Base-by-base conservation (phyloP, 2,888 invertebrate species). In the Schrankia costaestrigalis region DNA sequence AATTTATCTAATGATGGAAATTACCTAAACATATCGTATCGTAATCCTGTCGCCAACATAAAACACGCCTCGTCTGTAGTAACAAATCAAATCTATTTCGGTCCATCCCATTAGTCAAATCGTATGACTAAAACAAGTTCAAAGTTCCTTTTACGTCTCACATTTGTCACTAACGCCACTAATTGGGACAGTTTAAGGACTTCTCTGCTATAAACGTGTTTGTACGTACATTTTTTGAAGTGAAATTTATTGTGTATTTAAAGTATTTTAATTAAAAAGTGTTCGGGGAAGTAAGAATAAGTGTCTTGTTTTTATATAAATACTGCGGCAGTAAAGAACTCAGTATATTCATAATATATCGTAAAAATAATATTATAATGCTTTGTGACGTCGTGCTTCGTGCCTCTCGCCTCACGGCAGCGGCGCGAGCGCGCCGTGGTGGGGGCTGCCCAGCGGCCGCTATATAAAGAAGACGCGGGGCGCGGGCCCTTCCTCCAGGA, bases 61-160 rank as follows among this genome's bases (percentile, higher is more conserved):
- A 67, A 68, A 42, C 1, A 9, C 1, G 6, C 9, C 13, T 27
- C 28, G 10, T 41, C 33, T 49, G 30, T 48, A 55, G 62, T 55
- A 65, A 81, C 78, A 79, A 82, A 79, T 78, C 78, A 78, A 73
- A 69, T 58, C 65, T 81, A 81, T 82, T 82, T 80, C 63, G 61
- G 78, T 73, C 56, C 60, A 55, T 46, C 54, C 75, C 77, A 84
- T 85, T 83, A 81, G 66, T 82, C 80, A 81, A 77, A 75, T 62
- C 44, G 56, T 69, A 64, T 62, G 70, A 74, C 72, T 70, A 72
- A 63, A 72, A 68, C 63, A 62, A 63, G 69, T 69, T 69, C 71
- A 72, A 67, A 77, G 68, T 57, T 57, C 48, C 56, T 64, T 58
- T 64, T 37, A 62, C 61, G 52, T 56, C 48, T 46, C 56, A 44